phyloP scores from a whole-genome alignment of 1,140 invertebrate species.

The Mya arenaria region DNA sequence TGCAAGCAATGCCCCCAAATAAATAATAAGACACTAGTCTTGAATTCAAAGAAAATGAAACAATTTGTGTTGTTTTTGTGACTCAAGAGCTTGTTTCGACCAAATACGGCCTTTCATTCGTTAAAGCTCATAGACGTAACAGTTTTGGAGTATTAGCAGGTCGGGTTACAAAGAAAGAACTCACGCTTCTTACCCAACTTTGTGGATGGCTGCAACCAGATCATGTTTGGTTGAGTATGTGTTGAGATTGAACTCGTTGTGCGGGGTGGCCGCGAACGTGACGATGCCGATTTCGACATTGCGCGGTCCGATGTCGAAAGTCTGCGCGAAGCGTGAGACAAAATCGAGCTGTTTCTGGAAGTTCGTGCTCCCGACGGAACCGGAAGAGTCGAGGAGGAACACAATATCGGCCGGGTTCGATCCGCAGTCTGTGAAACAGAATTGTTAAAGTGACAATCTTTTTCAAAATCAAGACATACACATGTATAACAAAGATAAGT shows the following conservation, averaged over 20 bases:
- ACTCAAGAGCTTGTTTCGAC: too few relatives aligned
- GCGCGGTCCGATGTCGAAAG: conserved; percentile 59
- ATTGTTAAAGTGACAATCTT: not conserved
- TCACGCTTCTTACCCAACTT: not conserved
- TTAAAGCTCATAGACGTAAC: too few relatives aligned
- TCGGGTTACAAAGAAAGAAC: too few relatives aligned
- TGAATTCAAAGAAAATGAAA: too few relatives aligned
- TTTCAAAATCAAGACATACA: too few relatives aligned
- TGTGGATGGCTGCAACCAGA: conserved; percentile 14
- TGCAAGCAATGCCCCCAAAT: too few relatives aligned
- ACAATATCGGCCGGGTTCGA: conserved; percentile 70
- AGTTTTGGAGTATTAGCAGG: too few relatives aligned
- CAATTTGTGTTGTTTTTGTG: too few relatives aligned
- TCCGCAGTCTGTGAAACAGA: conserved; percentile 60
- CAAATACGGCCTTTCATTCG: too few relatives aligned
- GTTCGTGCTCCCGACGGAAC: conserved; percentile 63
- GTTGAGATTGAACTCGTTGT: conserved; percentile 18
- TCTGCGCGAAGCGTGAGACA: conserved; percentile 61
- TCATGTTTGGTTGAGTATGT: not conserved
- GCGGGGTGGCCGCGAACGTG: not conserved
- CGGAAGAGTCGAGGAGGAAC: conserved; percentile 71
- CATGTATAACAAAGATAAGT: too few relatives aligned
- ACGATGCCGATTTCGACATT: conserved; percentile 38
- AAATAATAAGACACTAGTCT: too few relatives aligned
- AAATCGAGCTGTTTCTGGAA: conserved; percentile 68